phyloP scores from a whole-genome alignment of 2,797 vertebrate species.

The Picus viridis region DNA sequence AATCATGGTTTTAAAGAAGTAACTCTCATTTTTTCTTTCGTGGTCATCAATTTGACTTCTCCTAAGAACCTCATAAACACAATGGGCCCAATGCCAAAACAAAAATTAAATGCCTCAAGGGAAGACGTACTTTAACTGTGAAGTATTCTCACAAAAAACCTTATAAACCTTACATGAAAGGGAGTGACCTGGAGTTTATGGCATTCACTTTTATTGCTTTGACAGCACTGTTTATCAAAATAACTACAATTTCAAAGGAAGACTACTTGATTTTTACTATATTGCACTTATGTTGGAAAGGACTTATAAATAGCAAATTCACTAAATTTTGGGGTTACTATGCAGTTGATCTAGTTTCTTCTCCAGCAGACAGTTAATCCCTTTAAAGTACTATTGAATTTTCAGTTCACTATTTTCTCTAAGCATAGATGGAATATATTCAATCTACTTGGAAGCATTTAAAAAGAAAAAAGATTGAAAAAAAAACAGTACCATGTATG shows the following conservation, averaged over 20 bases:
- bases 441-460: conserved; percentile 56
- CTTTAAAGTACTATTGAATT: conserved; percentile 42
- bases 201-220: conserved; percentile 41
- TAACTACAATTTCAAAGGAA: conserved; percentile 69
- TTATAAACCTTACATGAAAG: conserved; percentile 41
- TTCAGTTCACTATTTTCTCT: conserved; percentile 43
- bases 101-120: conserved; percentile 73
- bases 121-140: conserved; percentile 67
- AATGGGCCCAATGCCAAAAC: conserved; percentile 55
- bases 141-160: conserved; percentile 62
- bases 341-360: conserved; percentile 49
- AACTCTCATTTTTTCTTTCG: conserved; percentile 66
- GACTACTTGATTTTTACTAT: conserved; percentile 59
- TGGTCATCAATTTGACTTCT: conserved; percentile 64
- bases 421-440: conserved; percentile 49
- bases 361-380: conserved; percentile 21
- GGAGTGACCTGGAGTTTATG: conserved; percentile 37
- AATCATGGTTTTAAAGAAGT: conserved; percentile 66
- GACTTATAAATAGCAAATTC: conserved; percentile 60
- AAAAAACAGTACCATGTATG: conserved; percentile 12
- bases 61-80: conserved; percentile 70
- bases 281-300: conserved; percentile 59
- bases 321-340: conserved; percentile 42
- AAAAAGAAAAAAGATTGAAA: conserved; percentile 32
- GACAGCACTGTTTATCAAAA: conserved; percentile 73